These are phyloP conservation scores for Fragariocoptes setiger DNA, from an alignment of 1,140 invertebrate species.

Conservation along the genomic window DNA sequence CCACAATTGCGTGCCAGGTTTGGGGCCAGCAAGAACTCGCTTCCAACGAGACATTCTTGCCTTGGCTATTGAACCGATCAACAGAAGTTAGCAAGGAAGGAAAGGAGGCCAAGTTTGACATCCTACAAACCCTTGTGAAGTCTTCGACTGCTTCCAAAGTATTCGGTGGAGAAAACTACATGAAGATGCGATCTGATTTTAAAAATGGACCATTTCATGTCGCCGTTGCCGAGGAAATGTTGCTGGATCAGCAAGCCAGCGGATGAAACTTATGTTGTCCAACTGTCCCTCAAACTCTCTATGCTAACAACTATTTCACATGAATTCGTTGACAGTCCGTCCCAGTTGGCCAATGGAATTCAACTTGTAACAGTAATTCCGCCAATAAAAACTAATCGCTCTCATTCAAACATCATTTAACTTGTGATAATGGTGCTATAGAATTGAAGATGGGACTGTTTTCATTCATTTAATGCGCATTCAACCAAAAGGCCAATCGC, in stretches of 20 bases:
- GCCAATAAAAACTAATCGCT: too few relatives aligned
- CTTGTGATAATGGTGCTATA: too few relatives aligned
- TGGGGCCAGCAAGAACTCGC: conserved; percentile 31
- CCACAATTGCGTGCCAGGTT: conserved; percentile 20
- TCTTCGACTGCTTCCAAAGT: conserved; percentile 21
- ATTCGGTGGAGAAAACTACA: conserved; percentile 27
- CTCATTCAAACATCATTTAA: too few relatives aligned
- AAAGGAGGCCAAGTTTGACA: conserved; percentile 31
- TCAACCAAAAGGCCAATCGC: too few relatives aligned
- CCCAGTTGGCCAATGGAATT: too few relatives aligned
- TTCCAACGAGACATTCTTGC: conserved; percentile 28
- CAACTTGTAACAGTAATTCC: too few relatives aligned
- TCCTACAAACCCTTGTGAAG: conserved; percentile 29
- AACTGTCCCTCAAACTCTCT: too few relatives aligned
- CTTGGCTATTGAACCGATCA: conserved; percentile 36
- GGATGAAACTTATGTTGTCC: too few relatives aligned
- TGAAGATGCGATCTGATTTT: conserved; percentile 28
- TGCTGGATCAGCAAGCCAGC: background rate
- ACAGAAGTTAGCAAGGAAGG: conserved; percentile 32
- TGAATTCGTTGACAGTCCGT: too few relatives aligned
- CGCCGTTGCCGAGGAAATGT: conserved; percentile 5
- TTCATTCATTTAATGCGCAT: too few relatives aligned
- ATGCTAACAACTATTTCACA: too few relatives aligned
- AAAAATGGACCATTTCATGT: conserved; percentile 37
- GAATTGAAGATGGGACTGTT: too few relatives aligned